Percentiles rank a stretch among this genome's conserved stretches.
These are phyloP conservation scores for Hycleus cichorii DNA, from an alignment of 1,140 invertebrate genomes.

Conservation along the genomic window DNA sequence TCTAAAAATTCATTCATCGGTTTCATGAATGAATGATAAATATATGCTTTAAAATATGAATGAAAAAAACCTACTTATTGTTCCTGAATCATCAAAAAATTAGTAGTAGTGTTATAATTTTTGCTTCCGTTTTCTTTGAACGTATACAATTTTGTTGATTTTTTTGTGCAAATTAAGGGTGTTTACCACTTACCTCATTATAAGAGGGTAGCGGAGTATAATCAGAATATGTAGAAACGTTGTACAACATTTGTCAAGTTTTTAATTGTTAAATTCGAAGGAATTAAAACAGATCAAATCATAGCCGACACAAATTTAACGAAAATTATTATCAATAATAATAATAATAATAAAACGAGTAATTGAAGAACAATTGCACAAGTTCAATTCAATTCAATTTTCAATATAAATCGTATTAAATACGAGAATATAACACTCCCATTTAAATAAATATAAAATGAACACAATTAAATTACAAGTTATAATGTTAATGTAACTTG, in stretches of 20 bases:
- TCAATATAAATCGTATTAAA: too few species aligned
- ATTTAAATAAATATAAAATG: conserved; percentile 7
- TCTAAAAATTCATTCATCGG: too few species aligned
- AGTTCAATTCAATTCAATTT: too few species aligned
- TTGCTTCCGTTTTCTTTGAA: too few species aligned
- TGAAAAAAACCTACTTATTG: too few species aligned
- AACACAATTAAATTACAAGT: conserved; percentile 28
- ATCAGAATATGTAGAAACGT: conserved; percentile 25
- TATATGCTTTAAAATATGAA: too few species aligned
- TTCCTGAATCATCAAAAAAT: too few species aligned
- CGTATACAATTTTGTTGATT: too few species aligned
- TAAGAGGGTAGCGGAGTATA: conserved; percentile 25
- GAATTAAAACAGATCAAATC: background rate
- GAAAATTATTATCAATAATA: background rate
- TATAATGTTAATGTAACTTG: conserved; percentile 21
- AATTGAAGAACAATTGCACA: background rate
- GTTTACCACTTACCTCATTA: conserved; percentile 17
- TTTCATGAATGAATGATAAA: too few species aligned
- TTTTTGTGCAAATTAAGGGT: too few species aligned
- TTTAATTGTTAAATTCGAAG: conserved; percentile 3
- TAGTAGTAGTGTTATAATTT: too few species aligned
- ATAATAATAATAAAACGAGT: background rate
- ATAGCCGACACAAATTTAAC: background rate
- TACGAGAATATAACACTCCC: background rate
- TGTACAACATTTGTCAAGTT: conserved; percentile 20